Evolutionary conservation across 2,113 vertebrate species (phyloP), one percentile per base, ranked within the genome.

Genomic region (Otolemur garnettii): DNA sequence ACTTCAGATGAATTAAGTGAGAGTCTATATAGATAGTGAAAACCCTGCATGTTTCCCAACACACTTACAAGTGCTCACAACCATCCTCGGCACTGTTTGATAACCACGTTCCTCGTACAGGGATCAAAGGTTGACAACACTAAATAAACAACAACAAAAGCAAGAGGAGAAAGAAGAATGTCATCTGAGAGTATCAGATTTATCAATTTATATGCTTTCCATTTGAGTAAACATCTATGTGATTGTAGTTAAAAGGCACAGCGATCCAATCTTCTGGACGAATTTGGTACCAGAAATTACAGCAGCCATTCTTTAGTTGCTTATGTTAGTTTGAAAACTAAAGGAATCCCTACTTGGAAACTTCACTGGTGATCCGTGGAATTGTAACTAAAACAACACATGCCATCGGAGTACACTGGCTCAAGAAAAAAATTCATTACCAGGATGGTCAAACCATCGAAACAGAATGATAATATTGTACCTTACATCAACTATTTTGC

Each of bases 181-280:
- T 80, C 3, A 64, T 82, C n/a, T 55, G 26, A 62, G 24, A 80
- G 53, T 4, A 91, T 59, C 75, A 79, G 45, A 62, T 62, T 83
- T 35, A 79, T n/a, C 10, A 50, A 66, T 72, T 80, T 75, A 69
- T 64, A 85, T 45, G 75, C 87, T 94, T 93, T 78, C 69, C 9
- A 15, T 55, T 86, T 90, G 22, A 71, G 64, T 78, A 87, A 83
- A 42, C 1, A 68, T 81, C 30, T 57, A 35, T 79, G 30, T 53
- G 11, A 69, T 89, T 90, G 1, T 30, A 84, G 4, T 19, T 55
- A 83, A 94, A 18, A 86, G 18, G 4, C 17, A 75, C 2, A 57
- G 17, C 11, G 15, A 60, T 53, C 28, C 64, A 60, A 62, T 93
- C 19, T 80, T 86, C 33, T 83, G 17, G 4, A 86, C 72, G 18